Conservation (phyloP, 2,888 invertebrate genomes). For the Drosophila paracracens region DNA sequence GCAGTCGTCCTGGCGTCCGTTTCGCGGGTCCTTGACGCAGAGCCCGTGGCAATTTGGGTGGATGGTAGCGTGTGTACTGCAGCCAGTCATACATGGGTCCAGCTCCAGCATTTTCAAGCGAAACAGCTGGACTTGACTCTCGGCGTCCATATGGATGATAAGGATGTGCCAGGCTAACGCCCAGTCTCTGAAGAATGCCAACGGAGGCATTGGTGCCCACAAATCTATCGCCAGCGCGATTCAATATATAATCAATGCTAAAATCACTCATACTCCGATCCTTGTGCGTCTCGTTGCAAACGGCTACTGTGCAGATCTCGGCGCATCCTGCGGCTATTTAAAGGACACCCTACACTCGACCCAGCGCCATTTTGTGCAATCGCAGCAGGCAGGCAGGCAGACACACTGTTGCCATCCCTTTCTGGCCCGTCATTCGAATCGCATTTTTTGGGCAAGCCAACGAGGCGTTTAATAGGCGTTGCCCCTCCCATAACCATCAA, state of each 20-base stretch:
- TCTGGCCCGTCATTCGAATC: conserved; percentile 8
- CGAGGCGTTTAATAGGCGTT: conserved; percentile 71
- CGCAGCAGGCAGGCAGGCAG: neutral
- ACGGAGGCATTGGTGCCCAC: conserved; percentile 81
- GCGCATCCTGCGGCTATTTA: conserved; percentile 70
- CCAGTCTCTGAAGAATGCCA: conserved; percentile 67
- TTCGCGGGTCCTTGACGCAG: conserved; percentile 84
- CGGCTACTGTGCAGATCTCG: conserved; percentile 58
- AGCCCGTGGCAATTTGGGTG: conserved; percentile 88
- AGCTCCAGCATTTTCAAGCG: conserved; percentile 46
- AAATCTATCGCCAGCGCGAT: conserved; percentile 86
- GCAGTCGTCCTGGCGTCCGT: conserved; percentile 87
- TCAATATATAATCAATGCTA: conserved; percentile 88
- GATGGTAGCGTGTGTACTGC: conserved; percentile 89
- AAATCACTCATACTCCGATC: conserved; percentile 85
- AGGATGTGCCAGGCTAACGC: conserved; percentile 33
- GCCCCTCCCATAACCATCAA: conserved; percentile 27
- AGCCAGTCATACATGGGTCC: conserved; percentile 87
- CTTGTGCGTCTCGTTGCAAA: conserved; percentile 43
- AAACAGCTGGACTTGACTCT: conserved; percentile 20
- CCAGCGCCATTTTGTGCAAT: conserved; percentile 44
- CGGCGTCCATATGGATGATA: conserved; percentile 63
- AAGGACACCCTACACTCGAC: conserved; percentile 46
- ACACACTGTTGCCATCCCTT: conserved; percentile 33
- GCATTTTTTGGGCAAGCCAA: conserved; percentile 15